Evolutionary conservation across 2,113 vertebrate genomes (phyloP).

Genomic region (Lutjanus erythropterus): DNA sequence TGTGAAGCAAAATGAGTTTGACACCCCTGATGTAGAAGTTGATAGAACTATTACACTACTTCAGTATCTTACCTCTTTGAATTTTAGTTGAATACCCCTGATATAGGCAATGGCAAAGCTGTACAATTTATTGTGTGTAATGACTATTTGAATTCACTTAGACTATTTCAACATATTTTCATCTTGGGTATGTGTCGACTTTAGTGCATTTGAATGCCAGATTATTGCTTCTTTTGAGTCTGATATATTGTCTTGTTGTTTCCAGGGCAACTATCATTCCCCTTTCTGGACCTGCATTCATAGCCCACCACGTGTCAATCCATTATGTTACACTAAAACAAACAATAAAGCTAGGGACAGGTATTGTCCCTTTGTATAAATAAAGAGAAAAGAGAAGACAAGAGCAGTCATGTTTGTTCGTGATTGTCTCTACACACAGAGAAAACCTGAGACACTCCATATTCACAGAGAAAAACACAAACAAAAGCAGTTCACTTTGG

Average conservation of each 20-base stretch:
- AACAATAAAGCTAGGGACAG: neutral
- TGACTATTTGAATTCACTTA: neutral
- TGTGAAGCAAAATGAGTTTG: too few species aligned
- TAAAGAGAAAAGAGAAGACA: neutral
- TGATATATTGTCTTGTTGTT: slow-evolving; percentile 35
- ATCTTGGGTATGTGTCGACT: neutral
- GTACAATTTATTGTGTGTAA: neutral
- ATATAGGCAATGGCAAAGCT: too few species aligned
- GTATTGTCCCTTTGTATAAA: neutral
- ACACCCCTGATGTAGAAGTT: too few species aligned
- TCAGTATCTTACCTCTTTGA: too few species aligned
- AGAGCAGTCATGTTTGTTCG: slow-evolving; percentile 1
- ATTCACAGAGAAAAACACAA: neutral
- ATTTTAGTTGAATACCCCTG: too few species aligned
- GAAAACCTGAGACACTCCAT: slow-evolving; percentile 13
- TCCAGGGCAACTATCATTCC: slow-evolving; percentile 3
- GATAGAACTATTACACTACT: too few species aligned
- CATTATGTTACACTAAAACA: slow-evolving; percentile 11
- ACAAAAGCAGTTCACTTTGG: slow-evolving; percentile 1
- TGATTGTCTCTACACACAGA: neutral
- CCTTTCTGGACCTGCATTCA: neutral
- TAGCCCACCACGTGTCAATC: neutral
- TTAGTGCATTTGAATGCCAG: neutral
- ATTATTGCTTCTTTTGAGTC: neutral
- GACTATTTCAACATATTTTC: neutral